These are phyloP conservation scores for Ganaspis brasiliensis DNA, from an alignment of 2,888 invertebrate species.

Conservation along the genomic window DNA sequence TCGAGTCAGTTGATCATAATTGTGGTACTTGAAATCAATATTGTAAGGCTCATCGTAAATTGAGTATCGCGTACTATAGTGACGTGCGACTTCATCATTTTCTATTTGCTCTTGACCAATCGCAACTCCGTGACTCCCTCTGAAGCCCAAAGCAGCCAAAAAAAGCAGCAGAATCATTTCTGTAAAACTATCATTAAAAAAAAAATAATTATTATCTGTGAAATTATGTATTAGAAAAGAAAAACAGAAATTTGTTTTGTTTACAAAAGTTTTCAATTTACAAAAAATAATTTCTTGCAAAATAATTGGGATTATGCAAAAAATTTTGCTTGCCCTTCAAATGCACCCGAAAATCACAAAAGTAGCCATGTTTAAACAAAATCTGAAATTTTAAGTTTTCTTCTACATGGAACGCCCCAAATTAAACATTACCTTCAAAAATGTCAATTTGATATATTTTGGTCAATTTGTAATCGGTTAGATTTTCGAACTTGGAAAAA, in stretches of 20 bases:
- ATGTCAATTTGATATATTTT: no score
- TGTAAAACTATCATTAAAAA: constrained; percentile 26
- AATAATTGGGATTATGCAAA: no score
- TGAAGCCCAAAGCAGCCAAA: constrained; percentile 58
- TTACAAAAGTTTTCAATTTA: no score
- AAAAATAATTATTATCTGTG: constrained; percentile 11
- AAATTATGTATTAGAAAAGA: neutral
- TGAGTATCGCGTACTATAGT: constrained; percentile 73
- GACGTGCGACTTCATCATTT: constrained; percentile 70
- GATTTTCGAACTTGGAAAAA: no score
- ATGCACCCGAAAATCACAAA: no score
- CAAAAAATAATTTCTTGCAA: no score
- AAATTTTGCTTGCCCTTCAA: no score
- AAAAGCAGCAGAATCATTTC: constrained; percentile 64
- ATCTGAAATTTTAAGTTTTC: no score
- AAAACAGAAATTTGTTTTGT: neutral
- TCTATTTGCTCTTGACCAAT: constrained; percentile 59
- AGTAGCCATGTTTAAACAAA: no score
- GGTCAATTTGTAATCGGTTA: no score
- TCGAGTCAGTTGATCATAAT: constrained; percentile 91
- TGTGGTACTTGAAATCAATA: constrained; percentile 93
- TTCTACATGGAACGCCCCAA: no score
- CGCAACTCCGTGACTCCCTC: constrained; percentile 61
- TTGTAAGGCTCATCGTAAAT: constrained; percentile 75
- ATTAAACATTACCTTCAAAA: no score